Evolutionary conservation across 2,888 invertebrate species (phyloP).

Genomic region (Parelbella ahira): DNA sequence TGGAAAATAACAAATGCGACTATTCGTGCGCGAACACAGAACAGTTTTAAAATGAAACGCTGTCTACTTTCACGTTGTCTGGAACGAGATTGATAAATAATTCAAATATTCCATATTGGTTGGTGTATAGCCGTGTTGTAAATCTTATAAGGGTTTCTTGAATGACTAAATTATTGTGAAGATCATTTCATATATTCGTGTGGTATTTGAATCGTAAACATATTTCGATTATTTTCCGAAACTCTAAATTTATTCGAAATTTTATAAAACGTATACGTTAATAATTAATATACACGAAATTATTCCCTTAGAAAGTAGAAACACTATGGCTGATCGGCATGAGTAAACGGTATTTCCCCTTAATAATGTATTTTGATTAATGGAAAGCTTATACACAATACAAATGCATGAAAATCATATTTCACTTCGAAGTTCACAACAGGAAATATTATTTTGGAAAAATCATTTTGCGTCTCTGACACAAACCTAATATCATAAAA

Average conservation of each 20-base stretch:
- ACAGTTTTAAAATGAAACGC: conserved; percentile 48
- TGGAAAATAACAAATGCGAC: conserved; percentile 42
- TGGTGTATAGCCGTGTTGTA: too few relatives aligned
- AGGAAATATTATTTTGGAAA: too few relatives aligned
- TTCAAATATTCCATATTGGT: conserved; percentile 21
- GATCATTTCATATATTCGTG: too few relatives aligned
- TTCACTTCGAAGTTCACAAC: too few relatives aligned
- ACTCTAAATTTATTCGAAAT: too few relatives aligned
- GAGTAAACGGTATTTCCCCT: conserved; percentile 11
- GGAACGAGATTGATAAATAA: conserved; percentile 28
- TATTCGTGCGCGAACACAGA: conserved; percentile 41
- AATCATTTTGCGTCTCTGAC: too few relatives aligned
- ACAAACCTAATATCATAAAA: not conserved
- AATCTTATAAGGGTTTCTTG: conserved; percentile 3
- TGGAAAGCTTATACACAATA: conserved; percentile 15
- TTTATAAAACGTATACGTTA: too few relatives aligned
- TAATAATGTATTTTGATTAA: conserved; percentile 13
- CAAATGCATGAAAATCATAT: conserved; percentile 3
- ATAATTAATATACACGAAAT: too few relatives aligned
- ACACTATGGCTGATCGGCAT: conserved; percentile 8
- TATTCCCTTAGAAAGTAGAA: too few relatives aligned
- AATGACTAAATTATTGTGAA: not conserved
- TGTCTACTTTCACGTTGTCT: conserved; percentile 27
- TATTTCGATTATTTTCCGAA: too few relatives aligned
- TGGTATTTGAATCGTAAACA: too few relatives aligned